These are phyloP conservation scores for Girardia tigrina DNA, from an alignment of 2,888 invertebrate genomes.

Conservation along the genomic window DNA sequence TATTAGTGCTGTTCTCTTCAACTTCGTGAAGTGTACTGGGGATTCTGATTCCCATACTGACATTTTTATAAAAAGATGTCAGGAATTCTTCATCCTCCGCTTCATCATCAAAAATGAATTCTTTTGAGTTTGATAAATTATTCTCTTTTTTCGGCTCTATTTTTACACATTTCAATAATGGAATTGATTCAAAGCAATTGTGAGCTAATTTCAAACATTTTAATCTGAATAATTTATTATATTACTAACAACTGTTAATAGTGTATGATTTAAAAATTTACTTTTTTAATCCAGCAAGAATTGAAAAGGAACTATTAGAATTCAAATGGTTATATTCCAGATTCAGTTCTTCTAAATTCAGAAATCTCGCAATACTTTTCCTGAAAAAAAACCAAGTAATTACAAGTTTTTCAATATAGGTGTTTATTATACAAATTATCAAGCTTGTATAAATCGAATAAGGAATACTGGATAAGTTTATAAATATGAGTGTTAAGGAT, in stretches of 20 bases:
- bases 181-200: neutral
- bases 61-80: neutral
- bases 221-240: neutral
- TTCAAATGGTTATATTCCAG: conserved; percentile 17
- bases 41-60: neutral
- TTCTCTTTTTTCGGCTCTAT: neutral
- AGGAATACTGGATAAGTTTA: too few relatives aligned
- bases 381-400: neutral
- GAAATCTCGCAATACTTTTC: neutral
- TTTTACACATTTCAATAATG: neutral
- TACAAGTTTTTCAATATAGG: too few relatives aligned
- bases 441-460: too few relatives aligned
- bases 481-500: too few relatives aligned
- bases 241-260: neutral
- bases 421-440: too few relatives aligned
- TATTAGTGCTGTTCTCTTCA: neutral
- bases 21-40: neutral
- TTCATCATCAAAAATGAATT: neutral
- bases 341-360: neutral
- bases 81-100: neutral
- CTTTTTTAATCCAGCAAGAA: neutral
- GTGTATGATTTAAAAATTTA: neutral
- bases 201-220: neutral
- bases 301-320: neutral
- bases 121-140: neutral